These are phyloP conservation scores for Echinops telfairi DNA, from an alignment of 2,113 vertebrate genomes.

Conservation along the genomic window DNA sequence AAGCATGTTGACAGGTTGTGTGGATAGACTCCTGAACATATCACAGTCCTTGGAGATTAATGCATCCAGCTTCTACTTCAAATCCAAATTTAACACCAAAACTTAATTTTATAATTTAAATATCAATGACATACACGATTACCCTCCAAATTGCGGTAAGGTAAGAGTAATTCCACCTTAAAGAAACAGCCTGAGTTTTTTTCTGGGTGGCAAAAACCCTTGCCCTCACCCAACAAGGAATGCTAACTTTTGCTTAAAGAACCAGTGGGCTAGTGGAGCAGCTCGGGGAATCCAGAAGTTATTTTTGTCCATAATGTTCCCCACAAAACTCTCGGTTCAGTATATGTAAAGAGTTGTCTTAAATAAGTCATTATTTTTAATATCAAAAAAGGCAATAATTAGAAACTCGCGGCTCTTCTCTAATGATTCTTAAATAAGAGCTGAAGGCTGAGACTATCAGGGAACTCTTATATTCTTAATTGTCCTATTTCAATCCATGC, in stretches of 20 bases:
- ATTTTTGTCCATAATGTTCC: constrained; percentile 32
- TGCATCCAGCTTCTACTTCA: constrained; percentile 9
- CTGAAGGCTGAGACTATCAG: constrained; percentile 46
- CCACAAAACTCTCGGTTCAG: constrained; percentile 28
- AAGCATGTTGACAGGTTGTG: neutral
- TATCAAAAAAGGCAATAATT: constrained; percentile 26
- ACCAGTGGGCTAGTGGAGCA: constrained; percentile 31
- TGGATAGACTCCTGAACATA: neutral
- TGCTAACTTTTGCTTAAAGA: constrained; percentile 57
- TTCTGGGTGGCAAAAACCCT: neutral
- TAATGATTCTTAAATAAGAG: constrained; percentile 37
- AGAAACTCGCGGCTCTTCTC: constrained; percentile 23
- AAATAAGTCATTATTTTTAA: constrained; percentile 51
- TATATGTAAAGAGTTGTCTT: constrained; percentile 28
- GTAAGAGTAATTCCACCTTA: constrained; percentile 60
- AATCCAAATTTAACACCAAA: constrained; percentile 68
- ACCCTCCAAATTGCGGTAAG: constrained; percentile 45
- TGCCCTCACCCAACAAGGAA: constrained; percentile 28
- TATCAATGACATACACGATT: constrained; percentile 51
- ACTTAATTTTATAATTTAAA: constrained; percentile 64
- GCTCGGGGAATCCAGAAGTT: constrained; percentile 19
- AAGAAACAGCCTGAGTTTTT: constrained; percentile 43
- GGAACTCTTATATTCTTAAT: constrained; percentile 32
- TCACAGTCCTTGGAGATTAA: constrained; percentile 19
- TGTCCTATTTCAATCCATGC: constrained; percentile 6